Evolutionary conservation across 2,113 vertebrate species (phyloP).

Genomic region (Phrynosoma platyrhinos): DNA sequence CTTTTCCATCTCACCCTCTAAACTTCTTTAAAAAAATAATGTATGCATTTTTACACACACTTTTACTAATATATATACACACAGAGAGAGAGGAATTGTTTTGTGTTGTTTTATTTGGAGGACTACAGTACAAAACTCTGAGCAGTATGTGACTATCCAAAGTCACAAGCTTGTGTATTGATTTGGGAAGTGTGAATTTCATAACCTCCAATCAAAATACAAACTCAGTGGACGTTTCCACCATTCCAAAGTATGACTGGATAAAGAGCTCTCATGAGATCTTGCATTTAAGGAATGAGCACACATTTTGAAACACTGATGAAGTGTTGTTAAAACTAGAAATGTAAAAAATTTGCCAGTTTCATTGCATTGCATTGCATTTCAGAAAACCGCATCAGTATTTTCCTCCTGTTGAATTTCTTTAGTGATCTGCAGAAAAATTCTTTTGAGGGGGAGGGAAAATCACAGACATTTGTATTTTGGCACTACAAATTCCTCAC

Average conservation of each 20-base stretch:
- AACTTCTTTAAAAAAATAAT: background rate
- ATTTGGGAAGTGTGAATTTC: background rate
- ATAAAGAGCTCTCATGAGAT: background rate
- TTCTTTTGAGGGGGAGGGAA: too few relatives aligned
- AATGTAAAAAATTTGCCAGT: background rate
- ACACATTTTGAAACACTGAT: background rate
- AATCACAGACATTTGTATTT: too few relatives aligned
- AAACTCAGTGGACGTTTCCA: too few relatives aligned
- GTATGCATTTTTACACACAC: background rate
- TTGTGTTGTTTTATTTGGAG: background rate
- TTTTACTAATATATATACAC: background rate
- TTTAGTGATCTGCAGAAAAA: too few relatives aligned
- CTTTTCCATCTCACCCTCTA: too few relatives aligned
- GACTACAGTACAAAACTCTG: background rate
- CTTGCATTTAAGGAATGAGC: background rate
- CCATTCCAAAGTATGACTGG: background rate
- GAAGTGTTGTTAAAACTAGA: constrained; percentile 1
- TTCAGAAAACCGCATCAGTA: too few relatives aligned
- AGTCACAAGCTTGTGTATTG: background rate
- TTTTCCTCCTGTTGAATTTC: too few relatives aligned
- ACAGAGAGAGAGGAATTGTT: background rate
- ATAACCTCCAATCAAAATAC: background rate
- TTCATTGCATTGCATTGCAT: background rate
- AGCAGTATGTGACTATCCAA: background rate
- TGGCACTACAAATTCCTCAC: too few relatives aligned